Conservation (phyloP, 2,113 vertebrate species). For the Onychostruthus taczanowskii region DNA sequence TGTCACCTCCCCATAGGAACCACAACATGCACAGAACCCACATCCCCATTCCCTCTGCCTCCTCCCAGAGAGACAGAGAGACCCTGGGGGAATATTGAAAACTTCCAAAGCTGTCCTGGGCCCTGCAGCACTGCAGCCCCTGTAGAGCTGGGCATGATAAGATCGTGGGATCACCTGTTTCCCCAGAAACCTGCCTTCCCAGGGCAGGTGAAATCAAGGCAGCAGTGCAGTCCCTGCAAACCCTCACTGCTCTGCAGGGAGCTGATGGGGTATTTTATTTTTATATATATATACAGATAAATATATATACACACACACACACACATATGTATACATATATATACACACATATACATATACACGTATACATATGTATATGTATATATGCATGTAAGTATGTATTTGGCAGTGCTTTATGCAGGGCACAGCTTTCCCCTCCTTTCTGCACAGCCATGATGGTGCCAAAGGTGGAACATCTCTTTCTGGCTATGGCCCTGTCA, state of each 20-base stretch:
- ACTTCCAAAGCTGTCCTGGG: background rate
- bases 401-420: background rate
- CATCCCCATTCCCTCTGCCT: background rate
- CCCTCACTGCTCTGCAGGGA: background rate
- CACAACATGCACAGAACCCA: background rate
- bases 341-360: no score
- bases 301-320: no score
- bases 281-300: no score
- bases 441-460: background rate
- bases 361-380: background rate
- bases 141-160: background rate
- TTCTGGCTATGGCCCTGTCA: background rate
- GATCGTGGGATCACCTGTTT: background rate
- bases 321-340: no score
- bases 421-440: background rate
- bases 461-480: background rate
- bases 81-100: background rate
- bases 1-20: fast-evolving
- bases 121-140: background rate
- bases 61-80: no score
- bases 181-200: background rate
- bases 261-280: background rate
- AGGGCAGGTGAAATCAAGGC: background rate
- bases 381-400: background rate
- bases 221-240: fast-evolving